These are phyloP conservation scores for Cinclus mexicanus DNA, from an alignment of 2,113 vertebrate species.

Conservation along the genomic window DNA sequence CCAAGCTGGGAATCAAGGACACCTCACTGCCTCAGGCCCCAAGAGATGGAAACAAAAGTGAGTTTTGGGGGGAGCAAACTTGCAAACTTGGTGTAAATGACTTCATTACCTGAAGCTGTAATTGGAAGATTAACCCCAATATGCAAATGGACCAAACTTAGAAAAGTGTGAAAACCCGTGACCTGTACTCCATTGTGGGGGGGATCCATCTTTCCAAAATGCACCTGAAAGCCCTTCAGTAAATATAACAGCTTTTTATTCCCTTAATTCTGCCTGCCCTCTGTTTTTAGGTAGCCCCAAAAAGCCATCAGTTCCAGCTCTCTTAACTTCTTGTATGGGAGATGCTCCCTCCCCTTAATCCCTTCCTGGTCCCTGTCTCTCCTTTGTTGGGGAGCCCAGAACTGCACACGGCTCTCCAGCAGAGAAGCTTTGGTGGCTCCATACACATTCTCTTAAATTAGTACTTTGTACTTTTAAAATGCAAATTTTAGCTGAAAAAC, in stretches of 20 bases:
- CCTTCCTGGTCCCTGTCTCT: no score
- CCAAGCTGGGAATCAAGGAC: not conserved
- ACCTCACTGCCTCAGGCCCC: not conserved
- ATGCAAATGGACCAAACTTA: not conserved
- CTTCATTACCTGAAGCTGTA: not conserved
- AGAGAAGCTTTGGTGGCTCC: not conserved
- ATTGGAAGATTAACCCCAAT: not conserved
- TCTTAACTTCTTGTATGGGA: no score
- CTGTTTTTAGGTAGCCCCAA: not conserved
- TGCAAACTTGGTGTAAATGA: not conserved
- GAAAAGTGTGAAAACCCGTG: not conserved
- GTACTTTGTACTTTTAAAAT: not conserved
- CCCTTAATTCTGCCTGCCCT: not conserved
- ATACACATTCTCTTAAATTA: not conserved
- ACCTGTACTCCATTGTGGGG: fast-evolving
- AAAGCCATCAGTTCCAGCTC: no score
- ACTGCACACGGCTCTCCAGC: fast-evolving
- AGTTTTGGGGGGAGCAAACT: not conserved
- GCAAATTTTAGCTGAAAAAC: not conserved
- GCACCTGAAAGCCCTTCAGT: not conserved
- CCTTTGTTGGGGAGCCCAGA: not conserved
- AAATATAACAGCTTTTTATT: not conserved
- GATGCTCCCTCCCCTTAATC: not conserved
- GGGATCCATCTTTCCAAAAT: not conserved
- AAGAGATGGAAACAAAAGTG: not conserved